Conservation (phyloP, 1,140 invertebrate genomes). For the Drosophila serrata region DNA sequence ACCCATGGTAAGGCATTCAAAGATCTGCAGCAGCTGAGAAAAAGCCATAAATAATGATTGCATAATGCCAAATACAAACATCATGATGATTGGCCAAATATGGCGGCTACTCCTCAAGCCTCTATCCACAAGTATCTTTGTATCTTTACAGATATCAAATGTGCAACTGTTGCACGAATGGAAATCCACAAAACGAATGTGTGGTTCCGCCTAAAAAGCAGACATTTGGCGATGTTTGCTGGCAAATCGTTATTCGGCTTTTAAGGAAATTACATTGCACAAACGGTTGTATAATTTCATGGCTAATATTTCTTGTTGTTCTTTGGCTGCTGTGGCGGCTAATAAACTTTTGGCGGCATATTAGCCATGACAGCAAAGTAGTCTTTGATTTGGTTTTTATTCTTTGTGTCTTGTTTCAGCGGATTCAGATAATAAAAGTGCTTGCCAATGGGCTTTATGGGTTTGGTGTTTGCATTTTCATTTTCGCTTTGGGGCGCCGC, state of each 20-base stretch:
- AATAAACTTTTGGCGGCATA: constrained; percentile 53
- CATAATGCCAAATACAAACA: constrained; percentile 42
- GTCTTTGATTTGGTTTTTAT: constrained; percentile 49
- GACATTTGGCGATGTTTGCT: constrained; percentile 41
- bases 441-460: constrained; percentile 45
- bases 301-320: constrained; percentile 31
- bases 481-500: constrained; percentile 38
- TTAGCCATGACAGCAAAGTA: constrained; percentile 46
- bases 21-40: constrained; percentile 5
- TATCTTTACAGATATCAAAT: constrained; percentile 48
- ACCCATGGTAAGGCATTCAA: too few relatives aligned
- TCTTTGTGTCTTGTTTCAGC: constrained; percentile 19
- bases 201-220: constrained; percentile 58
- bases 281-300: constrained; percentile 39
- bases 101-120: constrained; percentile 31
- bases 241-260: constrained; percentile 64
- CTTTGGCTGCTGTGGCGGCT: constrained; percentile 58
- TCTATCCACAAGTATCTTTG: constrained; percentile 9
- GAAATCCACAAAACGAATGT: constrained; percentile 23
- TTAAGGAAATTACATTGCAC: constrained; percentile 60
- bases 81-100: constrained; percentile 48
- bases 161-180: constrained; percentile 49
- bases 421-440: constrained; percentile 53
- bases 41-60: constrained; percentile 36
- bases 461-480: constrained; percentile 9